Base-by-base conservation (phyloP, 2,888 invertebrate genomes). In the Stenoptilia bipunctidactyla region DNA sequence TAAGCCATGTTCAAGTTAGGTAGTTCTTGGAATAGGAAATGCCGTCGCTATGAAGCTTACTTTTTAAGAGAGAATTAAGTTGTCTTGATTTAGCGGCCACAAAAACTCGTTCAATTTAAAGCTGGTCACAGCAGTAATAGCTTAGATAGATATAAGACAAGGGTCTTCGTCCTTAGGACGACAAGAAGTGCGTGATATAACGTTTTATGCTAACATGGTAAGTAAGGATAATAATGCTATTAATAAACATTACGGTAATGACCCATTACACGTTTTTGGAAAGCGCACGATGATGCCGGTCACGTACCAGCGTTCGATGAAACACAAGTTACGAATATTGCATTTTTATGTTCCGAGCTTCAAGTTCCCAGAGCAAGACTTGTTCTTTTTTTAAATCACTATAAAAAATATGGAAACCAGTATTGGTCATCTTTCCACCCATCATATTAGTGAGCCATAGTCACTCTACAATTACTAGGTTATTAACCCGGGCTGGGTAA, bases 21-120 rank as follows among this genome's bases (percentile, higher is more conserved):
- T 52, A 56, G 49, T 76, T 76, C 76, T 69, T 43, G 58, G 77
- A 75, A 75, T 59, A 56, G 58, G 58, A 62, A 61, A 61, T 55
- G 58, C 60, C 62, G 65, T 65, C 66, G 62, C 62, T 57, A 52
- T 45, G 47, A 48, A 48, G 49, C 50, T 46, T 50, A 56, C 61
- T 60, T 61, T 63, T 58, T 59, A 50, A 44, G n/a, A 54, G 51
- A 61, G 65, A 72, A 76, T 75, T 66, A 61, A 73, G 73, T 63
- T 72, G 73, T 76, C 56, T 53, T 58, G 51, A 58, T 63, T 58
- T 53, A 38, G 58, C 52, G 58, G 49, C 48, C 43, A 57, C 61
- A 62, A 58, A 61, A 55, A 53, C 52, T 57, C 51, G 52, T 46
- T 46, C 45, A 49, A 45, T 53, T 47, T 55, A 51, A 47, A 50